Evolutionary conservation across 2,797 vertebrate species (phyloP).

Genomic region (Gymnopithys bicolor): DNA sequence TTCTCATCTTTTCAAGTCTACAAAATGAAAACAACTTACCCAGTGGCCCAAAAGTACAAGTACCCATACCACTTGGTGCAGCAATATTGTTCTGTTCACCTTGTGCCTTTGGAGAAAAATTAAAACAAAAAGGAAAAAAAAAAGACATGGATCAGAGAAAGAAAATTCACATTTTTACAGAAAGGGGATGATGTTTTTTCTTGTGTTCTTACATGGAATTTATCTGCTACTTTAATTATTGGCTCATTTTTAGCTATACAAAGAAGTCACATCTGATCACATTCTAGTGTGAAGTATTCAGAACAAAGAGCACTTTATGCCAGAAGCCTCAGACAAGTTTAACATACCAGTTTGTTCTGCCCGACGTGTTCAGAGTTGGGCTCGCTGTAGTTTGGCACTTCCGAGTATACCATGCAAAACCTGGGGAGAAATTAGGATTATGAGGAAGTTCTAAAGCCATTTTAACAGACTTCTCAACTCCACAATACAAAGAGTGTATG

Average conservation of each 20-base stretch:
- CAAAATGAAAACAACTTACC: conserved; percentile 79
- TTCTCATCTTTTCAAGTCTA: neutral
- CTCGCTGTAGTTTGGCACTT: conserved; percentile 99
- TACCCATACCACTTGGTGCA: conserved; percentile 85
- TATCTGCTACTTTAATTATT: neutral
- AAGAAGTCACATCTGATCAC: neutral
- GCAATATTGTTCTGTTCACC: conserved; percentile 91
- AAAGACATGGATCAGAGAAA: conserved; percentile 20
- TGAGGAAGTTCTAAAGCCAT: neutral
- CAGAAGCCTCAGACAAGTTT: neutral
- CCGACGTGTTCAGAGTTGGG: conserved; percentile 89
- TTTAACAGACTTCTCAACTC: neutral
- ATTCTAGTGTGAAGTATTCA: neutral
- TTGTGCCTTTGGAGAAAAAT: conserved; percentile 81
- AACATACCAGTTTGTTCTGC: conserved; percentile 92
- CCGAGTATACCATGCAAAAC: conserved; percentile 99
- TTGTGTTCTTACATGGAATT: neutral
- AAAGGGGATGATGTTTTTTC: neutral
- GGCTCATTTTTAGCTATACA: neutral
- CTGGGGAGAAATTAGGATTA: conserved; percentile 74
- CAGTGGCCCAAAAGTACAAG: conserved; percentile 86
- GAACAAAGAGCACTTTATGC: neutral
- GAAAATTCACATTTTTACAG: neutral
- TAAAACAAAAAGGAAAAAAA: neutral
- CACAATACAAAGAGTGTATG: neutral